Base-by-base conservation (phyloP, 2,113 vertebrate genomes). In the Leptocoma aspasia region DNA sequence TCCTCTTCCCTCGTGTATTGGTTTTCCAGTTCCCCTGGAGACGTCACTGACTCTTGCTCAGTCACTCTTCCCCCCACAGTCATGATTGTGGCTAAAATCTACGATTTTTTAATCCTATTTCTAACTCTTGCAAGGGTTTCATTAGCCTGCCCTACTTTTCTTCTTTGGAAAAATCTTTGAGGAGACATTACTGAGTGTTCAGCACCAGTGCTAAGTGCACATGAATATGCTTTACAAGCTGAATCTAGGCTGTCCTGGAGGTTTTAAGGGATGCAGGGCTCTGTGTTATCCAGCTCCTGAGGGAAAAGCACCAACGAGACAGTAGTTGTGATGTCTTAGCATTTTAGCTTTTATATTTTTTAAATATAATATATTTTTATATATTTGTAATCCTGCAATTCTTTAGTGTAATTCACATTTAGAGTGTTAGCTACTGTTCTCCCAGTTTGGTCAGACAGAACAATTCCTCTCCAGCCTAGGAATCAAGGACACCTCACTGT, bases 131-230 rank as follows among this genome's bases (percentile, higher is more conserved):
- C 41, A 94, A 90, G 47, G 80, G 65, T 91, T 95, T 95, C 82
- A 94, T 96, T 95, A 95, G 80, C 89, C 60, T 95, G 95, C 23
- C 96, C 95, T 97, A 95, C 91, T 96, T 97, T 95, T 94, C 73
- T 60, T 75, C 86, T 81, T 81, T 57, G 72, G 52, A 90, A 89
- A 90, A 94, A 86, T 90, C 76, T 95, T 97, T 78, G 87, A 94
- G 94, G 80, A 86, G 56, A 31, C 78, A 64, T 76, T 81, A 82
- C 83, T 39, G 60, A 89, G 31, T 52, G 41, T 79, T 93, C 91
- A 86, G 82, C 59, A 86, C 59, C 68, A 82, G 39, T 27, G 56
- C 57, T 75, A 92, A 91, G 82, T 95, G 84, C 57, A 94, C 90
- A 96, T 80, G 83, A 95, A 77, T 64, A 59, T 68, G 68, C 84